phyloP scores from a whole-genome alignment of 2,888 invertebrate species.

The Heliconius hortense region DNA sequence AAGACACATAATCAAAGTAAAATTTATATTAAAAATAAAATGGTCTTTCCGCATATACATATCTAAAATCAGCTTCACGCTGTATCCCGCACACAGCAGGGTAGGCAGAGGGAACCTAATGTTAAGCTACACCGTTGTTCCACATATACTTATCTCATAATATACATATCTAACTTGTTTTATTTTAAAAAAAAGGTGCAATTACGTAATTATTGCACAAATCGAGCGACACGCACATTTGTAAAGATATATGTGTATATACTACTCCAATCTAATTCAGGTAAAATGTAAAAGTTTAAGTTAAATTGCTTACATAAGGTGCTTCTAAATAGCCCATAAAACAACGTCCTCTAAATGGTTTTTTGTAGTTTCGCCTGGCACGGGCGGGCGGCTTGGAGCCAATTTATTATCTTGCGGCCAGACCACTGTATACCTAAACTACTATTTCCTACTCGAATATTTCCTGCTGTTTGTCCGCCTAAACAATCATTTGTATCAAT shows the following conservation, averaged over 20 bases:
- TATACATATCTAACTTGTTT: too few species aligned
- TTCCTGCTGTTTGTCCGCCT: constrained; percentile 50
- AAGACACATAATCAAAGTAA: too few species aligned
- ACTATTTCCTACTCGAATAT: constrained; percentile 47
- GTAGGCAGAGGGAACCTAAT: too few species aligned
- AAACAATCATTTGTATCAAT: constrained; percentile 67
- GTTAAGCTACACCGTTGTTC: too few species aligned
- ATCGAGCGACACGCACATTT: too few species aligned
- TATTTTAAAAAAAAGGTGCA: too few species aligned
- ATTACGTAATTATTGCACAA: too few species aligned
- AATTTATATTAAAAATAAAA: too few species aligned
- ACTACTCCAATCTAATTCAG: neutral
- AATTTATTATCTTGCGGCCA: constrained; percentile 56
- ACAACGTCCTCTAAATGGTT: constrained; percentile 38
- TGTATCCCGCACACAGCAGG: too few species aligned
- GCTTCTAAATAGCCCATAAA: constrained; percentile 43
- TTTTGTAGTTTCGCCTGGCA: constrained; percentile 53
- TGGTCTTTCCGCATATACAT: too few species aligned
- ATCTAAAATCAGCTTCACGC: too few species aligned
- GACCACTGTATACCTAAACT: constrained; percentile 45
- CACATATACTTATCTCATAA: too few species aligned
- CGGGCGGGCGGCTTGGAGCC: constrained; percentile 46
- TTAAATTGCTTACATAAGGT: constrained; percentile 39
- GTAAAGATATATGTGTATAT: neutral
- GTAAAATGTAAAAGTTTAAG: constrained; percentile 31